These are phyloP conservation scores for Lontra canadensis DNA, from an alignment of 2,113 vertebrate species.

Conservation along the genomic window DNA sequence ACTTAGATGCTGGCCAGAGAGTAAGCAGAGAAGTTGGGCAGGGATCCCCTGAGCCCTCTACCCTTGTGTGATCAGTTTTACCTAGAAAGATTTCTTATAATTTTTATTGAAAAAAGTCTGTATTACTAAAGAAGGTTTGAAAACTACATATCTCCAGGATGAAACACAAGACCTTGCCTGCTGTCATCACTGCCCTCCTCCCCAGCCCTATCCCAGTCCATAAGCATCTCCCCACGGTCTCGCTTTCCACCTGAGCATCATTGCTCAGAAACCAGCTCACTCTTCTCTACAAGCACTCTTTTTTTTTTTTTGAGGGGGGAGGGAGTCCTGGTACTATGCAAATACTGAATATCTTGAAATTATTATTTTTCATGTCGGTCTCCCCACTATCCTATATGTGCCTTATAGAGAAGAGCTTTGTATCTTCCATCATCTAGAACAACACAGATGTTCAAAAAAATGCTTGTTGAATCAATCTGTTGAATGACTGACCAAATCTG, in stretches of 20 bases:
- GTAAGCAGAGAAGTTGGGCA: not conserved
- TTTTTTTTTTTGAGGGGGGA: not conserved
- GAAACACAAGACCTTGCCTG: not conserved
- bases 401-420: not conserved
- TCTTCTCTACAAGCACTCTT: not conserved
- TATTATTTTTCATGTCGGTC: not conserved
- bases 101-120: not conserved
- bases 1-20: not conserved
- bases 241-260: not conserved
- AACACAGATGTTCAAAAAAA: constrained; percentile 34
- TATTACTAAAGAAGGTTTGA: not conserved
- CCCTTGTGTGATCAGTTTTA: not conserved
- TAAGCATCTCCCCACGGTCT: not conserved
- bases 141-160: not conserved
- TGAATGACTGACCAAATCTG: not conserved
- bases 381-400: not conserved
- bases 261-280: not conserved
- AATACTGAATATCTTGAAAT: not conserved
- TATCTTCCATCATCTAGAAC: not conserved
- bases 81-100: not conserved
- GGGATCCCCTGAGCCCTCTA: not conserved
- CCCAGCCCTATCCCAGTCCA: not conserved
- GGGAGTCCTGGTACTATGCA: not conserved
- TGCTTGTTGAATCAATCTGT: not conserved
- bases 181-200: not conserved